phyloP scores from a whole-genome alignment of 2,888 invertebrate genomes.

The Agrilus biguttatus region DNA sequence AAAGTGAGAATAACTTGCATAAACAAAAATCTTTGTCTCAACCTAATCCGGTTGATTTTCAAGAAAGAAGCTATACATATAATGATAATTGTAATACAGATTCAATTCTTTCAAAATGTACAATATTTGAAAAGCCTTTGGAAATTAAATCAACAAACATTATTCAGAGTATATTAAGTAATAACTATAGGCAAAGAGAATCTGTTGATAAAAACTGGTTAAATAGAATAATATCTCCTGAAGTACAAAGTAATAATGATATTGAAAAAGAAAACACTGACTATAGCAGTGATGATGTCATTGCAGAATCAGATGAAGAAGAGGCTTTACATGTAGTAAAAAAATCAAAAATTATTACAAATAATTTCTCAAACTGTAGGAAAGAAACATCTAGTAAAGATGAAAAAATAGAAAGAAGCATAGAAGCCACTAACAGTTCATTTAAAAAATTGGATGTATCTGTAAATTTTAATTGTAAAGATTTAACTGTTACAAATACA shows the following conservation, averaged over 20 bases:
- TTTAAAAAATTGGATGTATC: background rate
- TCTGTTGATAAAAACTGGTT: slow-evolving; percentile 45
- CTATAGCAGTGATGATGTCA: slow-evolving; percentile 53
- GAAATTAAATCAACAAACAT: slow-evolving; percentile 14
- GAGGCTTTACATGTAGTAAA: slow-evolving; percentile 18
- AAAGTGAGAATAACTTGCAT: slow-evolving; percentile 16
- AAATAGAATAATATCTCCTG: slow-evolving; percentile 28
- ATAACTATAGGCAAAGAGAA: slow-evolving; percentile 19
- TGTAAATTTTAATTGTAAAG: background rate
- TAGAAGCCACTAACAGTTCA: background rate
- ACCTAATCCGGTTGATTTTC: slow-evolving; percentile 7
- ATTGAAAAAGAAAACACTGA: slow-evolving; percentile 4
- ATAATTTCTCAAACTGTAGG: background rate
- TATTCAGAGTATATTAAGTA: slow-evolving; percentile 18
- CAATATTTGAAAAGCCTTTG: too few species aligned
- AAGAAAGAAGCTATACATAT: too few species aligned
- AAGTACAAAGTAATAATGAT: background rate
- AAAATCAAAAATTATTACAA: slow-evolving; percentile 13
- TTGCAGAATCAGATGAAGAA: slow-evolving; percentile 33
- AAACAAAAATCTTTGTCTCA: slow-evolving; percentile 12
- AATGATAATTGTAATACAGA: too few species aligned
- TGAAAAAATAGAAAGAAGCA: background rate
- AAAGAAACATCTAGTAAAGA: background rate
- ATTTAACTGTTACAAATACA: background rate
- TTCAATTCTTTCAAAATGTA: too few species aligned